These are phyloP conservation scores for Lepilemur septentrionalis DNA, from an alignment of 2,797 vertebrate genomes.

Conservation along the genomic window DNA sequence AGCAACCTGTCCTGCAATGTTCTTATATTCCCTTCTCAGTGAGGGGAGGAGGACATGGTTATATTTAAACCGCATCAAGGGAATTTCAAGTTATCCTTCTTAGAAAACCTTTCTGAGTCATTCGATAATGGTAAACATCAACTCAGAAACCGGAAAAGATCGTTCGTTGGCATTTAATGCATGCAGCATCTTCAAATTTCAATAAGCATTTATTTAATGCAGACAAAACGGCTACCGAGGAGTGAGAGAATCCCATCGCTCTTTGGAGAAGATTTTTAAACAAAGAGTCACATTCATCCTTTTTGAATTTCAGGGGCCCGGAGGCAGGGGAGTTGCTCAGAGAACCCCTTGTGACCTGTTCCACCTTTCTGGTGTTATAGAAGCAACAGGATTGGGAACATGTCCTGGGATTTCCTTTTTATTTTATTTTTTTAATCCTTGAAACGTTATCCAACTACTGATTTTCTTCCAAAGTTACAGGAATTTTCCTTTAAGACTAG, in stretches of 20 bases:
- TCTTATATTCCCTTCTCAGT: background rate
- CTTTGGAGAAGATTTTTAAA: background rate
- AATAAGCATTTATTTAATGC: background rate
- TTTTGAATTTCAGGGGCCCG: background rate
- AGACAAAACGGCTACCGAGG: background rate
- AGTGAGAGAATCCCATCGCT: background rate
- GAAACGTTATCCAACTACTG: background rate
- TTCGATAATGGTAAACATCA: background rate
- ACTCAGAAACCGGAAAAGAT: background rate
- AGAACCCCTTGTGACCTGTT: background rate
- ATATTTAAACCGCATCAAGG: background rate
- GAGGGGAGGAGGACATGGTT: background rate
- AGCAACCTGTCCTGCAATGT: too few relatives aligned
- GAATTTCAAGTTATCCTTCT: background rate
- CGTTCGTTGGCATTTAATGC: background rate
- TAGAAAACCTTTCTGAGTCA: background rate
- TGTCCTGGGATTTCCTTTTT: background rate
- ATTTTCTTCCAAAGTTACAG: background rate
- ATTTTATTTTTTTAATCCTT: background rate
- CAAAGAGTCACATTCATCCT: background rate
- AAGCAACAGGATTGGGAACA: background rate
- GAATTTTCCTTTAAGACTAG: slow-evolving; percentile 58
- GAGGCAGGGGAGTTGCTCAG: background rate
- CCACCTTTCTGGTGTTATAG: background rate
- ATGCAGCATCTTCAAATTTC: background rate